A percentile compares a stretch with the other conserved stretches of the same genome.
Evolutionary conservation across 2,888 invertebrate species (phyloP).

Genomic region (Ectemnius cavifrons): DNA sequence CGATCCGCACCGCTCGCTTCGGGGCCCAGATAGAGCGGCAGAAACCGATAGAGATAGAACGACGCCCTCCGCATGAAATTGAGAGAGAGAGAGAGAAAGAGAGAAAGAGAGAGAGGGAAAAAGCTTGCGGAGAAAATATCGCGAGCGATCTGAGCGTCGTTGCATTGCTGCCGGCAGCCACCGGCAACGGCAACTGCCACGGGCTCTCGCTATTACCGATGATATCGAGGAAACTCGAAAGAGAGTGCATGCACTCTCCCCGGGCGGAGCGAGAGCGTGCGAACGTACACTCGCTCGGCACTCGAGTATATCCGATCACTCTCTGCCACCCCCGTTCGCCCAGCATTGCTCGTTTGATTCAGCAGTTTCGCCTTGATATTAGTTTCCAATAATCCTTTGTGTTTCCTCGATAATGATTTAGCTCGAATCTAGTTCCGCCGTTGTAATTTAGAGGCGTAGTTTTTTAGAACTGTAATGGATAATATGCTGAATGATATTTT

Average conservation of each 20-base stretch:
- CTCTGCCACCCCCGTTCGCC: too few relatives aligned
- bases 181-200: constrained; percentile 31
- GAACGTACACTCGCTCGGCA: neutral
- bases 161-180: constrained; percentile 53
- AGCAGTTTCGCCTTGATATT: too few relatives aligned
- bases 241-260: neutral
- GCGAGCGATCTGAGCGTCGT: constrained; percentile 57
- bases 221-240: constrained; percentile 42
- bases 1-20: constrained; percentile 49
- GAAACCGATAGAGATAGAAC: constrained; percentile 59
- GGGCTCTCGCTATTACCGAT: constrained; percentile 61
- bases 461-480: too few relatives aligned
- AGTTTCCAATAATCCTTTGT: too few relatives aligned
- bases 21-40: constrained; percentile 20
- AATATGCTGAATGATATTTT: too few relatives aligned
- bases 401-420: too few relatives aligned
- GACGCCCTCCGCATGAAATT: neutral
- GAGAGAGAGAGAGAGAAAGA: constrained; percentile 9
- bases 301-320: too few relatives aligned
- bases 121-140: constrained; percentile 64
- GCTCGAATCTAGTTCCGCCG: too few relatives aligned
- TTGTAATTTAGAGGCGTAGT: too few relatives aligned
- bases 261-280: constrained; percentile 9
- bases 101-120: constrained; percentile 53
- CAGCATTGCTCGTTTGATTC: too few relatives aligned